These are phyloP conservation scores for Sylvietta virens DNA, from an alignment of 2,113 vertebrate species.

Conservation along the genomic window DNA sequence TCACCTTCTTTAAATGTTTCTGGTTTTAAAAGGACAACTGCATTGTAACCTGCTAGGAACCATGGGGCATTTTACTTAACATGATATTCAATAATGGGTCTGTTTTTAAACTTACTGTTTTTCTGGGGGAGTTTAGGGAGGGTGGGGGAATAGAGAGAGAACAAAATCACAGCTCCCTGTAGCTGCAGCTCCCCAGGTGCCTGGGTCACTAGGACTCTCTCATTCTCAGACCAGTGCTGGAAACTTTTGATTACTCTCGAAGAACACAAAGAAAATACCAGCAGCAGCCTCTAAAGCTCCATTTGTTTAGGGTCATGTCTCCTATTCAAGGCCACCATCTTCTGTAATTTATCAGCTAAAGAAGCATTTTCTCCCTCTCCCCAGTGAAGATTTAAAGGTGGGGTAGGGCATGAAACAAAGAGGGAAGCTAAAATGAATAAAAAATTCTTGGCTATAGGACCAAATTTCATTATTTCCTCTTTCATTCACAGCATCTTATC, in stretches of 20 bases:
- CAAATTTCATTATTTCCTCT: constrained; percentile 67
- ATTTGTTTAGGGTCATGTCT: constrained; percentile 28
- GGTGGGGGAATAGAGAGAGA: background rate
- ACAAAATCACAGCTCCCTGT: constrained; percentile 34
- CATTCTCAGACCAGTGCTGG: constrained; percentile 14
- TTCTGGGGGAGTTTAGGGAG: background rate
- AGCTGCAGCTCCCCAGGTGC: constrained; percentile 23
- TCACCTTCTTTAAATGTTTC: constrained; percentile 1
- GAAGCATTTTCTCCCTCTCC: constrained; percentile 53
- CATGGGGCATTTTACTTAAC: constrained; percentile 25
- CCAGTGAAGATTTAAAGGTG: constrained; percentile 32
- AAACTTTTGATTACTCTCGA: background rate
- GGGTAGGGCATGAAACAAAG: background rate
- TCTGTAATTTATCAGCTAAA: constrained; percentile 51
- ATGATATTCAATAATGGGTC: constrained; percentile 26
- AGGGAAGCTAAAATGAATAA: constrained; percentile 64
- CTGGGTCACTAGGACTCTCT: background rate
- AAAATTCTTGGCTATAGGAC: constrained; percentile 74
- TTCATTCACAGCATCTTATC: constrained; percentile 72
- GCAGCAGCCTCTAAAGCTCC: constrained; percentile 22
- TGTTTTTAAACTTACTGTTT: constrained; percentile 50
- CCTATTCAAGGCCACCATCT: constrained; percentile 26
- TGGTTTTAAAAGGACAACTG: constrained; percentile 52
- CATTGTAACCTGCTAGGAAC: constrained; percentile 52
- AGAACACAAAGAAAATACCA: background rate